Conservation (phyloP, 1,140 invertebrate species). For the Euura saliciscinereae region DNA sequence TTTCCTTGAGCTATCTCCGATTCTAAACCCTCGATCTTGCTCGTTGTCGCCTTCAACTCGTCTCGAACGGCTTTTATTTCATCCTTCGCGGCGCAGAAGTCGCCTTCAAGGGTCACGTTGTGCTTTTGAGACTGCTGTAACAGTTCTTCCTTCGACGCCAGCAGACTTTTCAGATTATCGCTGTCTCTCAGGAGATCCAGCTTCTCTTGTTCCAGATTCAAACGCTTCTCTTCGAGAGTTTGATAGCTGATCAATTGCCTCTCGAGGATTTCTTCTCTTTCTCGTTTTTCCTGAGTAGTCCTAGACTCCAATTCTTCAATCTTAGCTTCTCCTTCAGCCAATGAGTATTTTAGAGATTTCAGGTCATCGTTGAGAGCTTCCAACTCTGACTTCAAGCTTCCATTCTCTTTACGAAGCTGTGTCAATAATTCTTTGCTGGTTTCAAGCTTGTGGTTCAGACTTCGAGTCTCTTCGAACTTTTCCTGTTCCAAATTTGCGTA, state of each 20-base stretch:
- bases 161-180: conserved; percentile 14
- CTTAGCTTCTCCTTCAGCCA: conserved; percentile 10
- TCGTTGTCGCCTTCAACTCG: neutral
- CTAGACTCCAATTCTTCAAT: neutral
- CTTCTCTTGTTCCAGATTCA: conserved; percentile 10
- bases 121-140: neutral
- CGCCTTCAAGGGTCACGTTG: neutral
- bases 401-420: conserved; percentile 9
- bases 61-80: neutral
- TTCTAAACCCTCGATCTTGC: neutral
- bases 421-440: conserved; percentile 23
- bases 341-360: conserved; percentile 26
- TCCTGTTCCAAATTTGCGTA: conserved; percentile 14
- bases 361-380: conserved; percentile 27
- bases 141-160: neutral
- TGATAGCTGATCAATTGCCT: conserved; percentile 24
- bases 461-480: conserved; percentile 29
- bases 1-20: neutral
- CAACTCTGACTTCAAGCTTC: conserved; percentile 26
- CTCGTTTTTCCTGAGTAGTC: neutral
- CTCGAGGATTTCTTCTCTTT: conserved; percentile 26
- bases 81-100: neutral
- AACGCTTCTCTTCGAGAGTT: conserved; percentile 2
- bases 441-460: neutral
- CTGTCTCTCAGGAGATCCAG: neutral